Evolutionary conservation across 2,113 vertebrate species (phyloP).

Genomic region (Tylochromis polylepis): DNA sequence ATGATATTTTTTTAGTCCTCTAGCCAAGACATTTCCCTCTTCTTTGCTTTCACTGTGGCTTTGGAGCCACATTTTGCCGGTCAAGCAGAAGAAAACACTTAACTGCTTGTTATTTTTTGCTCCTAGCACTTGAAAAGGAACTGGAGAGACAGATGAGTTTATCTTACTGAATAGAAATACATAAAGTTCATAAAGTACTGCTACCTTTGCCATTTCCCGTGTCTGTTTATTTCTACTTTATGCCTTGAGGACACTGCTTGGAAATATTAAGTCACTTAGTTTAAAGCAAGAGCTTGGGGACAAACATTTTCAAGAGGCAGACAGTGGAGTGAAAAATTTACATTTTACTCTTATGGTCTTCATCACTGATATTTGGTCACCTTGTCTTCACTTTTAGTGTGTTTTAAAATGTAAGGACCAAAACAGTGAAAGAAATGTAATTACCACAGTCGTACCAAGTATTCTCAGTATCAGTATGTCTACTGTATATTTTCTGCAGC

Average conservation of each 20-base stretch:
- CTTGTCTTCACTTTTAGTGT: background rate
- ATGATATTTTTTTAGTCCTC: slow-evolving; percentile 18
- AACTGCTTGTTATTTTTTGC: slow-evolving; percentile 58
- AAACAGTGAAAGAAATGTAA: background rate
- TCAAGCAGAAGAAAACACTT: slow-evolving; percentile 60
- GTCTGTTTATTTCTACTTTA: slow-evolving; percentile 17
- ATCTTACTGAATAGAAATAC: slow-evolving; percentile 41
- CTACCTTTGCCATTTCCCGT: background rate
- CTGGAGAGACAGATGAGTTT: slow-evolving; percentile 55
- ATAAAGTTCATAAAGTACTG: slow-evolving; percentile 24
- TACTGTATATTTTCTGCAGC: background rate
- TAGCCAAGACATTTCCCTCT: slow-evolving; percentile 6
- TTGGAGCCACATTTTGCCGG: slow-evolving; percentile 47
- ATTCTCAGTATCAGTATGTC: background rate
- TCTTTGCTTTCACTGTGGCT: slow-evolving; percentile 4
- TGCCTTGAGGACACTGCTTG: background rate
- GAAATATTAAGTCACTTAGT: background rate
- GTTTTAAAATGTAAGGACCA: background rate
- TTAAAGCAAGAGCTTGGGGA: slow-evolving; percentile 38
- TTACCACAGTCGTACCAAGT: background rate
- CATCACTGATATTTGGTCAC: background rate
- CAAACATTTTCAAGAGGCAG: slow-evolving; percentile 1
- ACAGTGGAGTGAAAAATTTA: background rate
- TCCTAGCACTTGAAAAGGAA: slow-evolving; percentile 38
- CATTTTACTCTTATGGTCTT: slow-evolving; percentile 11